Evolutionary conservation across 2,797 vertebrate genomes (phyloP), one percentile per base, ranked within the genome.

Genomic region (Pipistrellus pygmaeus): DNA sequence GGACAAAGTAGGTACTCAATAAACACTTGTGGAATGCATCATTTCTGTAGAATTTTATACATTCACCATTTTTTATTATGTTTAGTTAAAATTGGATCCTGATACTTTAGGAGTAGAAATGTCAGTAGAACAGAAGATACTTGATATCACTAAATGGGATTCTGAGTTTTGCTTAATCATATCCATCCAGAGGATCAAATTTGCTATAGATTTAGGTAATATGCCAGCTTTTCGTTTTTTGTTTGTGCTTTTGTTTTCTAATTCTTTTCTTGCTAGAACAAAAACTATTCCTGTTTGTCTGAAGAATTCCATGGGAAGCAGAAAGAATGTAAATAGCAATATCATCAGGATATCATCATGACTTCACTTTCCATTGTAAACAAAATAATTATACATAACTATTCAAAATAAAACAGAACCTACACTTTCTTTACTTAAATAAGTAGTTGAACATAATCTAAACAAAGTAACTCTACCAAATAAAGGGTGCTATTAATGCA

Each of bases 261-360:
- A 90, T 81, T 77, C 10, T 69, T 84, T 91, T 57, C 64, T 85
- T 55, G 57, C 30, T 38, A 86, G 68, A 84, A 87, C 60, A 89
- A 94, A 96, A 88, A 77, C 20, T 73, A 51, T 66, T 82, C 18
- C 90, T 95, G n/a, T 80, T 90, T 87, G 48, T 13, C 30, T 55
- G 66, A 73, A 88, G 71, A 64, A 46, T 35, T 32, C 25, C 32
- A 81, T 20, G 71, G 17, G 18, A 60, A 82, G 38, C 57, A 84
- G 35, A 90, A 78, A 73, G 27, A 69, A 92, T 38, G 2, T 35
- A 88, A 93, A 76, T 14, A 64, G 8, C 48, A 96, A 18, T 44
- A 71, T 53, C n/a, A 78, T 72, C 25, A 17, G 53, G 46, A 10
- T 84, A 69, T n/a, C 64, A 64, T 25, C 32, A 18, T 60, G 51